phyloP scores from a whole-genome alignment of 2,113 vertebrate species.

The Lota lota region DNA sequence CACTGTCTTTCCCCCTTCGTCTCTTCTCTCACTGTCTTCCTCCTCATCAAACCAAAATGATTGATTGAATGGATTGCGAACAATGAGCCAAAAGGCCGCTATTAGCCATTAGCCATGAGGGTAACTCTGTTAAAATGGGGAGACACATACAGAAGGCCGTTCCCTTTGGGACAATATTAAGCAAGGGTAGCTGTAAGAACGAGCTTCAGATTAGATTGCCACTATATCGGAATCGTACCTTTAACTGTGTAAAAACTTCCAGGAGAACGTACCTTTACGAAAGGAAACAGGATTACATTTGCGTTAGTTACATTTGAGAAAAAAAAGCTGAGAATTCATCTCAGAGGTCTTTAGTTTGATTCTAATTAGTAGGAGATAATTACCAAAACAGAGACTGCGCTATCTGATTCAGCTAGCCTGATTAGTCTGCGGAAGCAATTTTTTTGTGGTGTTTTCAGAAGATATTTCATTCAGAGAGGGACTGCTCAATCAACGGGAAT shows the following conservation, averaged over 20 bases:
- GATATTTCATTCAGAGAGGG: constrained; percentile 63
- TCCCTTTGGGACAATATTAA: background rate
- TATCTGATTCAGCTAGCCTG: constrained; percentile 46
- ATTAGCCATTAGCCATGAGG: constrained; percentile 25
- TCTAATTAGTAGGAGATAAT: constrained; percentile 78
- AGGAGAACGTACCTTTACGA: constrained; percentile 37
- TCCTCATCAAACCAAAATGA: constrained; percentile 28
- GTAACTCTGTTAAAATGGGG: constrained; percentile 30
- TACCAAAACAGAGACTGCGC: constrained; percentile 70
- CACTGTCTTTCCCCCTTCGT: background rate
- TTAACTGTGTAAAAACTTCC: constrained; percentile 32
- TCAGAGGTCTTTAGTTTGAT: constrained; percentile 73
- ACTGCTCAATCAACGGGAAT: constrained; percentile 52
- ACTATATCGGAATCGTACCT: background rate
- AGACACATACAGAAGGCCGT: constrained; percentile 21
- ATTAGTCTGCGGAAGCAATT: constrained; percentile 68
- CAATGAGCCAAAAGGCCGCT: constrained; percentile 29
- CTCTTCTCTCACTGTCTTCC: background rate
- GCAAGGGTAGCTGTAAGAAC: too few relatives aligned
- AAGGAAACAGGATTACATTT: constrained; percentile 56
- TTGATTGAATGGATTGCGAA: constrained; percentile 47
- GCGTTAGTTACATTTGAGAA: constrained; percentile 75
- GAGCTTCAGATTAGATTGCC: too few relatives aligned
- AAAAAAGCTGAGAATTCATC: constrained; percentile 64
- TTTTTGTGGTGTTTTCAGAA: constrained; percentile 43